Evolutionary conservation across 2,113 vertebrate species (phyloP).

Genomic region (Vidua macroura): DNA sequence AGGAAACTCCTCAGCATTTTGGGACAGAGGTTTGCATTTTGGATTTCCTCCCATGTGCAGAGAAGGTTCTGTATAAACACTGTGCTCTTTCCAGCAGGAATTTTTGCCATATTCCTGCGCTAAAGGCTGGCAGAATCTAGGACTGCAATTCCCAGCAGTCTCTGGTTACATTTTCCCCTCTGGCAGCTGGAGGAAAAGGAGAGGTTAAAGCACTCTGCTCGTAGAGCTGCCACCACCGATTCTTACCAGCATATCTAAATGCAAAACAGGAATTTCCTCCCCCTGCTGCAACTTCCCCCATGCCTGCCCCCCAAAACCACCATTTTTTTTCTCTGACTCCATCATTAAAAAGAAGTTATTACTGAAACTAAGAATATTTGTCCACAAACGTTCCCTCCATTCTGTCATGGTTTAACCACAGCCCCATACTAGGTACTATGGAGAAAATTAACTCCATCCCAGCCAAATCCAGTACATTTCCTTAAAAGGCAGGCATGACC

Average conservation of each 20-base stretch:
- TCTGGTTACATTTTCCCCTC: background rate
- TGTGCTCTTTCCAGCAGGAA: background rate
- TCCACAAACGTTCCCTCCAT: background rate
- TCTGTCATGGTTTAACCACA: background rate
- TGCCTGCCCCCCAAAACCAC: background rate
- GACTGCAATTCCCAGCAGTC: slow-evolving; percentile 17
- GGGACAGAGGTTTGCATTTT: background rate
- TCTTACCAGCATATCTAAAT: background rate
- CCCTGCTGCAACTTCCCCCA: background rate
- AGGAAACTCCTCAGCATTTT: background rate
- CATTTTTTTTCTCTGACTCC: background rate
- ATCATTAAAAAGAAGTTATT: background rate
- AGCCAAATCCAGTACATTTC: background rate
- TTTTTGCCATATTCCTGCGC: background rate
- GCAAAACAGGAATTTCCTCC: background rate
- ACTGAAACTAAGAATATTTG: background rate
- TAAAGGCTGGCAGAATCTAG: background rate
- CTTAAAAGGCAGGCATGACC: background rate
- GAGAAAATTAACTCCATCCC: background rate
- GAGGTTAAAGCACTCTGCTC: background rate
- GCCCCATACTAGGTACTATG: background rate
- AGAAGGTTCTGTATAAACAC: background rate
- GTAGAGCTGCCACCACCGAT: rapidly evolving
- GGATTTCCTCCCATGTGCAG: background rate
- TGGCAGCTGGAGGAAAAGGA: background rate